phyloP scores from a whole-genome alignment of 2,113 vertebrate genomes.

The Python bivittatus region DNA sequence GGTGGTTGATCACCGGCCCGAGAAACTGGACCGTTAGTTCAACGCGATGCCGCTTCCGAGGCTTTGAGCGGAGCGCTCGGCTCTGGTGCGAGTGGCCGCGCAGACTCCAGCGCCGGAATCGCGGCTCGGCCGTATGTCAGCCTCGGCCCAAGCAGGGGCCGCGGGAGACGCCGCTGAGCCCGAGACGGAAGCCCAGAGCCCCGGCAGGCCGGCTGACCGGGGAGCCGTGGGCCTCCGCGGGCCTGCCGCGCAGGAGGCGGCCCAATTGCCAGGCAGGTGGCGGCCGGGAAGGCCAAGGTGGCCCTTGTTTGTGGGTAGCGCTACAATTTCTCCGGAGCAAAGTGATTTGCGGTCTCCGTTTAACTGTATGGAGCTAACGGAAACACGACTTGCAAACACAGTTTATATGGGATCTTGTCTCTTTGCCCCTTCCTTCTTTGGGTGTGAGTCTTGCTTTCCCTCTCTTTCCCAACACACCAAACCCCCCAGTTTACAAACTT shows the following conservation, averaged over 20 bases:
- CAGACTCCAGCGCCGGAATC: neutral
- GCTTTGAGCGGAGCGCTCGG: no score
- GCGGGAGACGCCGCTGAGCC: neutral
- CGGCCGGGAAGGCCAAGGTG: neutral
- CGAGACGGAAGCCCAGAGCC: neutral
- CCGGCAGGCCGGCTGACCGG: neutral
- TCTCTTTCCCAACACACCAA: neutral
- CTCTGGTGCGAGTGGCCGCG: neutral
- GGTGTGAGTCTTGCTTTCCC: no score
- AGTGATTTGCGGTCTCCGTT: fast-evolving
- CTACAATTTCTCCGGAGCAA: neutral
- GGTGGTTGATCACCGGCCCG: neutral
- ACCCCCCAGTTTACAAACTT: neutral
- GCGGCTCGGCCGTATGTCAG: neutral
- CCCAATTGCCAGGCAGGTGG: neutral
- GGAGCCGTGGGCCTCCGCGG: neutral
- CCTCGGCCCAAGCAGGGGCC: neutral
- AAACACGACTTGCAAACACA: fast-evolving
- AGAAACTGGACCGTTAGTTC: conserved; percentile 19
- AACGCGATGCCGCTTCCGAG: neutral
- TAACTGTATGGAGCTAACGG: neutral
- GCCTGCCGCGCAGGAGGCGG: neutral
- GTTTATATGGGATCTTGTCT: neutral
- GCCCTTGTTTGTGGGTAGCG: neutral
- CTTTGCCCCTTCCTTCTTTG: neutral